Percentiles rank a stretch among this genome's conserved stretches.
phyloP scores from a whole-genome alignment of 2,797 vertebrate genomes.

The Enteromius mattozi region DNA sequence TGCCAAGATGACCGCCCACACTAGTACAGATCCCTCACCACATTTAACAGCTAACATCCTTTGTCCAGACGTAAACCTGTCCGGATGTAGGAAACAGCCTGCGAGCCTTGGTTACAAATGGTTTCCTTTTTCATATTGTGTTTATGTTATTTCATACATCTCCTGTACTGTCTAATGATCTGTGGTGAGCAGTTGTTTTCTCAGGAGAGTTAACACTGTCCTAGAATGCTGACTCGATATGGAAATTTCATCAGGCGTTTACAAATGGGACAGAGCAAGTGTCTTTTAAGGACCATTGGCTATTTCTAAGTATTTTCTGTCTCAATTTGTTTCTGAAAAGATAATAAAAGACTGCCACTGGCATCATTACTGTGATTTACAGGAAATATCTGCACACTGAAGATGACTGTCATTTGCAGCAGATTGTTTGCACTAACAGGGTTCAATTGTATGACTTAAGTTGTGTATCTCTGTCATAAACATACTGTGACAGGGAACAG shows the following conservation, averaged over 20 bases:
- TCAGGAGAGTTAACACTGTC: slow-evolving; percentile 22
- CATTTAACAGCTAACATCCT: slow-evolving; percentile 34
- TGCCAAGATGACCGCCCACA: slow-evolving; percentile 14
- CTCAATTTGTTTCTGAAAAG: slow-evolving; percentile 42
- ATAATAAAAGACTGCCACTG: slow-evolving; percentile 31
- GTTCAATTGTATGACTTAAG: not conserved
- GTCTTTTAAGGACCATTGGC: slow-evolving; percentile 36
- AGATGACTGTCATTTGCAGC: not conserved
- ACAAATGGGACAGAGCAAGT: slow-evolving; percentile 22
- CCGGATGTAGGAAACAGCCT: slow-evolving; percentile 25
- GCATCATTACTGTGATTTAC: not conserved
- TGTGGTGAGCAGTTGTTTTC: slow-evolving; percentile 34
- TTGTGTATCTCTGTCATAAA: not conserved
- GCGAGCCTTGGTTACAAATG: slow-evolving; percentile 18
- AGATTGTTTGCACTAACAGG: not conserved
- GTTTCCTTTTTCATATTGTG: slow-evolving; percentile 39
- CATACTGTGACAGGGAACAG: too few relatives aligned
- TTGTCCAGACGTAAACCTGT: slow-evolving; percentile 31
- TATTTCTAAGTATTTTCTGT: slow-evolving; percentile 49
- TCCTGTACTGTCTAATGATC: slow-evolving; percentile 35
- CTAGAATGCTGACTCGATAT: slow-evolving; percentile 28
- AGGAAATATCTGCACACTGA: slow-evolving; percentile 7
- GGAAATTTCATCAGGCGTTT: slow-evolving; percentile 39
- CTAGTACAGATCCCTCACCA: slow-evolving; percentile 22
- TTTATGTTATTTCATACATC: slow-evolving; percentile 43